Evolutionary conservation across 2,113 vertebrate genomes (phyloP).

Genomic region (Thunnus maccoyii): DNA sequence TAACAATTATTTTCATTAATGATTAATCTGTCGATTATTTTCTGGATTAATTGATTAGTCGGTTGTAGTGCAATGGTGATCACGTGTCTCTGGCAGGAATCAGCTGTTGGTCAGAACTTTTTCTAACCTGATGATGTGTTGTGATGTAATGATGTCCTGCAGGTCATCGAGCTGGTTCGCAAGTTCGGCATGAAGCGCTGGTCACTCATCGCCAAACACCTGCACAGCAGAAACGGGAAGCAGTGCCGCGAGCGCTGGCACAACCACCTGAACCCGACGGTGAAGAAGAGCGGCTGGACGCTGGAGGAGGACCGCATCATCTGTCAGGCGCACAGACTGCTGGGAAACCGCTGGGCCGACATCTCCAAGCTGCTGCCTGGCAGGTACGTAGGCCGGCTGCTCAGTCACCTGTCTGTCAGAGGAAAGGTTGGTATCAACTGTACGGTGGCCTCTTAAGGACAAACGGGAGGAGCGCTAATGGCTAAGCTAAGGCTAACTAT

Average conservation of each 20-base stretch:
- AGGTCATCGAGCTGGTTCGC: constrained; percentile 94
- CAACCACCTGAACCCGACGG: constrained; percentile 95
- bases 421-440: no score
- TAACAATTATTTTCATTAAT: no score
- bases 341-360: constrained; percentile 97
- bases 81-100: no score
- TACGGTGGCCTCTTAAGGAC: no score
- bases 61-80: no score
- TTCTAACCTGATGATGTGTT: background rate
- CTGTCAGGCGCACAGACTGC: constrained; percentile 90
- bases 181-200: constrained; percentile 93
- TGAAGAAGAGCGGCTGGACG: constrained; percentile 96
- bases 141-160: constrained; percentile 50
- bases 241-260: constrained; percentile 98
- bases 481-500: no score
- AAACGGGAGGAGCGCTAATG: no score
- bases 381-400: constrained; percentile 79
- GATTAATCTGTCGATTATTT: no score
- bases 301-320: constrained; percentile 93
- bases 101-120: no score
- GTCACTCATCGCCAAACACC: constrained; percentile 94
- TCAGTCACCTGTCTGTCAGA: no score
- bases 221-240: constrained; percentile 94
- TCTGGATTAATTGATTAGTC: no score
- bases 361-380: constrained; percentile 96